A percentile compares a stretch with the other conserved stretches of the same genome.
phyloP scores from a whole-genome alignment of 2,113 vertebrate species.

The Prinia subflava region DNA sequence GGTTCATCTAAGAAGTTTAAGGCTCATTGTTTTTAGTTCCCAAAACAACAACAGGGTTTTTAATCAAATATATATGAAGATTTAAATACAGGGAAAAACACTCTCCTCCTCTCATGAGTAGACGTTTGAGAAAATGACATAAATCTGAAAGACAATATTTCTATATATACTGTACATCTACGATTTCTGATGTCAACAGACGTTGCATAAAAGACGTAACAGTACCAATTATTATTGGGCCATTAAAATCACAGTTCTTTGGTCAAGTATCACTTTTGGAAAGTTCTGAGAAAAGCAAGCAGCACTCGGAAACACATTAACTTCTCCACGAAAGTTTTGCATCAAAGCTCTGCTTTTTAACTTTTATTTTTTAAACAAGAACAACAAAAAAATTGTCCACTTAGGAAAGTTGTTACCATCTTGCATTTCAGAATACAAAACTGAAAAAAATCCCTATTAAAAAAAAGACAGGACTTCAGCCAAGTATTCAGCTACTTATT shows the following conservation, averaged over 20 bases:
- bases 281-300: not conserved
- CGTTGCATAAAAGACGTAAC: not conserved
- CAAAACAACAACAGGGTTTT: not conserved
- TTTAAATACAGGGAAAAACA: not conserved
- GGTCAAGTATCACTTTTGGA: not conserved
- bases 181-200: not conserved
- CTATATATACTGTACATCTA: not conserved
- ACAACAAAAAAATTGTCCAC: conserved; percentile 8
- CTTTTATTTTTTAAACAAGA: conserved; percentile 58
- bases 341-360: conserved; percentile 50
- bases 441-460: conserved; percentile 58
- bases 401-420: conserved; percentile 51
- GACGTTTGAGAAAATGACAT: not conserved
- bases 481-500: conserved; percentile 60
- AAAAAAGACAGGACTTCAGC: conserved; percentile 55
- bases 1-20: not conserved
- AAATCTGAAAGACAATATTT: not conserved
- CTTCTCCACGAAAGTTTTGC: conserved; percentile 19
- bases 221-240: not conserved
- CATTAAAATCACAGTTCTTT: not conserved
- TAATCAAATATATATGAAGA: not conserved
- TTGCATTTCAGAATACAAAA: conserved; percentile 64
- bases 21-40: not conserved
- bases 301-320: not conserved
- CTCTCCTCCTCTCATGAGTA: not conserved